phyloP scores from a whole-genome alignment of 2,113 vertebrate genomes.

The Castor canadensis region DNA sequence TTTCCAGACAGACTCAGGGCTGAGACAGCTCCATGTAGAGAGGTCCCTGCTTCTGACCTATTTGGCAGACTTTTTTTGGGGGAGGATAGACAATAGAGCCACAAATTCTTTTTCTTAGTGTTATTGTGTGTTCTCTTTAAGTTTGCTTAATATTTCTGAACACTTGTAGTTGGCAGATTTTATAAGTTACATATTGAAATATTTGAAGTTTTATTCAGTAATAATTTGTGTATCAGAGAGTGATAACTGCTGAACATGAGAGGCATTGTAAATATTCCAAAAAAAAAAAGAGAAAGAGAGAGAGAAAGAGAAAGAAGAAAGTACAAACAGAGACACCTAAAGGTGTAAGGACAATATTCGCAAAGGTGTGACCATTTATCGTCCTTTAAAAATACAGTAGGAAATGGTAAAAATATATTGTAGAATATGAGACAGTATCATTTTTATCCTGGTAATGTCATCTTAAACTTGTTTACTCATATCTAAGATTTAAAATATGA shows the following conservation, averaged over 20 bases:
- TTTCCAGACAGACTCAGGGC: neutral
- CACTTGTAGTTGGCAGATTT: neutral
- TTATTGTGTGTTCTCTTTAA: neutral
- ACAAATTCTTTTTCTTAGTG: neutral
- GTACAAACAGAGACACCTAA: neutral
- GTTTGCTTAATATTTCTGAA: neutral
- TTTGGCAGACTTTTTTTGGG: neutral
- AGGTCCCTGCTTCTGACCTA: neutral
- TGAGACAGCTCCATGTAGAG: neutral
- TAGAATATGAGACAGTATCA: neutral
- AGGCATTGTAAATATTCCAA: neutral
- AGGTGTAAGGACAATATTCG: neutral
- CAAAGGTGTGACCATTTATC: neutral
- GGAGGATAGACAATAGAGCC: neutral
- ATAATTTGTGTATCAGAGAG: neutral
- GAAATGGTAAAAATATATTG: neutral
- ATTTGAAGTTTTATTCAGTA: neutral
- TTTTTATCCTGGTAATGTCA: neutral
- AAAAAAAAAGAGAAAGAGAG: neutral
- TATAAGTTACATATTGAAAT: neutral
- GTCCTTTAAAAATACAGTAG: neutral
- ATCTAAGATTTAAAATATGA: neutral
- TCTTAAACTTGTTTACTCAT: neutral
- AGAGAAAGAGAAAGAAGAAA: neutral
- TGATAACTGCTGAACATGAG: neutral